Base-by-base conservation (phyloP, 1,140 invertebrate species). In the Scaptomyza graminum region DNA sequence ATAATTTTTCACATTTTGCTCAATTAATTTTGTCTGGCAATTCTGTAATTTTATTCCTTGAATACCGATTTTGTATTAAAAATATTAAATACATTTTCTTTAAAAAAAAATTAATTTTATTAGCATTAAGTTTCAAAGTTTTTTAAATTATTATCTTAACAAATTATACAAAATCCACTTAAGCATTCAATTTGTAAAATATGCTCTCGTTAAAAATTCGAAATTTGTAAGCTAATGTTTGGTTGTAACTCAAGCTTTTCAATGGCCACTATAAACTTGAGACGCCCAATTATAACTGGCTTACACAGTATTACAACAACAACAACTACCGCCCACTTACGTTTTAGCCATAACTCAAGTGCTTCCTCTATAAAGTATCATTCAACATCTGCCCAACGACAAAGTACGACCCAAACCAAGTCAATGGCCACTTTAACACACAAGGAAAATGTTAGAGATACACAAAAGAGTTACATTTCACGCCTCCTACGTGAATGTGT, bases 391-490 rank as follows among this genome's bases (percentile, higher is more conserved):
- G 79, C 47, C 8, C 22, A 63, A 55, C 12, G 68, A 39, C 5
- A 22, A 63, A 49, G 43, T 55, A 50, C 22, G 49, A 41, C 43
- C 70, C 28, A 55, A 57, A 56, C 28, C 11, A 31, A 59, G 64
- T 70, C 64, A 79, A 65, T 70, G 76, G 60, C 76, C 76, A 79
- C 64, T 74, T 78, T 63, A 31, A 7, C 28, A 46, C 72, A 57
- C 50, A 44, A 47, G 46, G 41, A 57, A 13, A 25, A 62, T 74
- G 18, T 1, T 22, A 22, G 18, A 18, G 18, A 18, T 18, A 18
- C 18, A 18, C 18, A 3, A 18, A 64, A 60, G 67, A 57, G 55
- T 43, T 52, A 49, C 50, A 49, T 64, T 74, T 82, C 63, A 74
- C 74, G 79, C 74, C 74, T 69, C 79, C 79, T 47, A 82, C 74